Evolutionary conservation across 2,113 vertebrate genomes (phyloP).

Genomic region (Petroica traversi): DNA sequence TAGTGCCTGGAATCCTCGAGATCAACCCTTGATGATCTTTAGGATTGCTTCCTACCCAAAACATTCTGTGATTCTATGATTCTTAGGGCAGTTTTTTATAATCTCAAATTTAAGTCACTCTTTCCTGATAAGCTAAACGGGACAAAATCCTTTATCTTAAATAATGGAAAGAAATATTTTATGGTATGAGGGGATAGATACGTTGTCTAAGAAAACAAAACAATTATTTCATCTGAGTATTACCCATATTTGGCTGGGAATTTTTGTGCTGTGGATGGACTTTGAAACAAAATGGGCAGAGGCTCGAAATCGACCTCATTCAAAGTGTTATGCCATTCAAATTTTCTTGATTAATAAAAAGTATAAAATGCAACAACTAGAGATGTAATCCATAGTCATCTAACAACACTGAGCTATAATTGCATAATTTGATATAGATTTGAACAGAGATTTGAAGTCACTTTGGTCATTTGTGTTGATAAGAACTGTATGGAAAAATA

Average conservation of each 20-base stretch:
- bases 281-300: not conserved
- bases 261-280: not conserved
- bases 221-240: not conserved
- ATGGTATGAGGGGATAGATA: rapidly evolving
- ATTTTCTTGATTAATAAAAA: not conserved
- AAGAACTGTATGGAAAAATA: not conserved
- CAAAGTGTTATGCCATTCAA: not conserved
- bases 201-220: not conserved
- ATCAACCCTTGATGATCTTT: not conserved
- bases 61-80: not conserved
- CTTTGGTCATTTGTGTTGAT: not conserved
- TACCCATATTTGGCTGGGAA: not conserved
- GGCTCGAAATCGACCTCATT: not conserved
- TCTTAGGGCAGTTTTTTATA: not conserved
- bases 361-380: not conserved
- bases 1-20: not conserved
- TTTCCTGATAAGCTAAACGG: not conserved
- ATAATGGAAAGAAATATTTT: not conserved
- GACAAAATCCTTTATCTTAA: not conserved
- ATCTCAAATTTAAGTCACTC: not conserved
- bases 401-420: not conserved
- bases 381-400: not conserved
- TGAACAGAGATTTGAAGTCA: not conserved
- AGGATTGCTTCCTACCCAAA: not conserved
- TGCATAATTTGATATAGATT: not conserved